A percentile compares a stretch with the other conserved stretches of the same genome.
phyloP scores from a whole-genome alignment of 2,888 invertebrate species.

The Strigamia crassipes region DNA sequence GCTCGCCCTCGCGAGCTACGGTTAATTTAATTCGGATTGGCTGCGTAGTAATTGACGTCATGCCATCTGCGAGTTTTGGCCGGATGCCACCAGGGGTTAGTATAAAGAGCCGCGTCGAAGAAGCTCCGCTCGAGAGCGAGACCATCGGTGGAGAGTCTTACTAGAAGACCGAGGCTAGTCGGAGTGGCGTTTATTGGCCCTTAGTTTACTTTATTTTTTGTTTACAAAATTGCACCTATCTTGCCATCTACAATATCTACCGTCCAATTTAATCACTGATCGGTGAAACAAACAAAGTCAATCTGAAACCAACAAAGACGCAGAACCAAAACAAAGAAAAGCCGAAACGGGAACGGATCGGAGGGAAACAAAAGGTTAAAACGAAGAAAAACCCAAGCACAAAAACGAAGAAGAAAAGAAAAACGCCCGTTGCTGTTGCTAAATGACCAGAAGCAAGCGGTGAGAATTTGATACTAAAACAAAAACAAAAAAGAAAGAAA shows the following conservation, averaged over 20 bases:
- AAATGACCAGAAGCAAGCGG: constrained; percentile 4
- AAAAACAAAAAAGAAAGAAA: neutral
- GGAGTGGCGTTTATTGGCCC: constrained; percentile 26
- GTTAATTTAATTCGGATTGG: neutral
- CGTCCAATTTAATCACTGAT: neutral
- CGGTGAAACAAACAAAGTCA: neutral
- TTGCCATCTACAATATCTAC: neutral
- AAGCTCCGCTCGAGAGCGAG: constrained; percentile 2
- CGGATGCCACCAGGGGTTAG: constrained; percentile 23
- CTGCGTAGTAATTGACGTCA: neutral
- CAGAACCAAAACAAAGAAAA: neutral
- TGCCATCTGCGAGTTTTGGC: neutral
- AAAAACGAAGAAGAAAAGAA: neutral
- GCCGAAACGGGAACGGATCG: neutral
- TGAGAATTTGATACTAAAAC: neutral
- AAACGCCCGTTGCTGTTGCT: neutral
- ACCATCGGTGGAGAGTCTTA: constrained; percentile 19
- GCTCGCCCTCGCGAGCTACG: neutral
- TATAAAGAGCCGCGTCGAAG: neutral
- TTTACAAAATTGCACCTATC: neutral
- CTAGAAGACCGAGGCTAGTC: neutral
- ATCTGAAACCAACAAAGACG: neutral
- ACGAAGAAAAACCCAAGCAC: neutral
- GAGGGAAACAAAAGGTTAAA: neutral
- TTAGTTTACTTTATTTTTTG: constrained; percentile 19